phyloP scores from a whole-genome alignment of 1,140 invertebrate species.

The Amyelois transitella region DNA sequence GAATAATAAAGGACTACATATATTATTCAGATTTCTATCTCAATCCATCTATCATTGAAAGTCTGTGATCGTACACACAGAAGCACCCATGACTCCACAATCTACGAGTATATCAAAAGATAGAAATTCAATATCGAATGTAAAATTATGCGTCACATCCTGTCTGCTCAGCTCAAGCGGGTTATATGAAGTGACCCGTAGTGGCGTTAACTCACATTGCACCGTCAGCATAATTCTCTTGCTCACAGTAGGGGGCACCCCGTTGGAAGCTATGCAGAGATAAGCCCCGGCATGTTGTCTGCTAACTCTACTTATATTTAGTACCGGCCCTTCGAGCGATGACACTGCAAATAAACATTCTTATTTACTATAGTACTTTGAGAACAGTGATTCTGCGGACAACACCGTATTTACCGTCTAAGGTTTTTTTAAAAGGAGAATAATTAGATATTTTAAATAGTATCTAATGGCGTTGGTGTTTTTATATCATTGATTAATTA shows the following conservation, averaged over 20 bases:
- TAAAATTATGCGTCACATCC: neutral
- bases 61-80: too few relatives aligned
- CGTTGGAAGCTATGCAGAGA: constrained; percentile 91
- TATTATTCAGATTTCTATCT: too few relatives aligned
- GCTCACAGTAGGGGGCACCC: constrained; percentile 90
- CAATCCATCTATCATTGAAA: too few relatives aligned
- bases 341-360: constrained; percentile 28
- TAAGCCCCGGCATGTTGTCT: constrained; percentile 92
- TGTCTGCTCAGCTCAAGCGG: too few relatives aligned
- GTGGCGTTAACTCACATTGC: constrained; percentile 81
- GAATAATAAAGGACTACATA: too few relatives aligned
- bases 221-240: constrained; percentile 91
- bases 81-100: too few relatives aligned
- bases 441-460: too few relatives aligned
- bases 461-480: too few relatives aligned
- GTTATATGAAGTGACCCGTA: neutral
- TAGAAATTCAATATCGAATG: neutral
- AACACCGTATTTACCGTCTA: too few relatives aligned
- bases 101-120: neutral
- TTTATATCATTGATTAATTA: too few relatives aligned
- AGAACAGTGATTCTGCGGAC: too few relatives aligned
- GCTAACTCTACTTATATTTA: constrained; percentile 87
- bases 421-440: too few relatives aligned
- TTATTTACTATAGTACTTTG: neutral
- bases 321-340: constrained; percentile 79